phyloP scores from a whole-genome alignment of 2,888 invertebrate genomes.

The Lasius platythorax region DNA sequence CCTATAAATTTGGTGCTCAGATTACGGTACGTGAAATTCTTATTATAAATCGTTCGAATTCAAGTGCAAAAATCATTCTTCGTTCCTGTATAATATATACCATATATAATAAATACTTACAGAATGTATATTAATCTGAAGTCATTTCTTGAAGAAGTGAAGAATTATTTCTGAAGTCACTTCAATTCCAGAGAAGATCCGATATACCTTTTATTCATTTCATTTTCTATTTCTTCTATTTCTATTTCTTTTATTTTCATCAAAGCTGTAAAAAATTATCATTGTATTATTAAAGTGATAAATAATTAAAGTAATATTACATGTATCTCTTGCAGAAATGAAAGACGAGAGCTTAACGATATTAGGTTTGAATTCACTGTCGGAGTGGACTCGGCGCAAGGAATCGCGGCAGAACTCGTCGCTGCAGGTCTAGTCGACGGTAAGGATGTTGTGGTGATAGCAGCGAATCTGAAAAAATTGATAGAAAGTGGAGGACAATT shows the following conservation, averaged over 20 bases:
- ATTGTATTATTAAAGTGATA: not conserved
- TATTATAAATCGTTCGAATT: not conserved
- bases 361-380: slow-evolving; percentile 98
- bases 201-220: not conserved
- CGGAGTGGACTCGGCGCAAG: slow-evolving; percentile 96
- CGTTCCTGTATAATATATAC: not conserved
- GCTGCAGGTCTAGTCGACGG: slow-evolving; percentile 98
- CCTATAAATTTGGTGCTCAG: slow-evolving; percentile 95
- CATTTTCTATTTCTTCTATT: not conserved
- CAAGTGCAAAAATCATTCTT: not conserved
- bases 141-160: not conserved
- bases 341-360: slow-evolving; percentile 96
- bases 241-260: slow-evolving; percentile 61
- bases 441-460: slow-evolving; percentile 96
- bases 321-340: slow-evolving; percentile 89
- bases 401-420: slow-evolving; percentile 97
- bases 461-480: slow-evolving; percentile 95
- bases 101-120: not conserved
- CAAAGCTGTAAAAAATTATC: slow-evolving; percentile 69
- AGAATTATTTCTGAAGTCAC: too few species aligned
- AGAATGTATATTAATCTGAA: not conserved
- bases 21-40: slow-evolving; percentile 89
- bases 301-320: not conserved
- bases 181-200: not conserved
- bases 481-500: slow-evolving; percentile 91